Conservation (phyloP, 2,888 invertebrate genomes). For the Encarsia formosa region DNA sequence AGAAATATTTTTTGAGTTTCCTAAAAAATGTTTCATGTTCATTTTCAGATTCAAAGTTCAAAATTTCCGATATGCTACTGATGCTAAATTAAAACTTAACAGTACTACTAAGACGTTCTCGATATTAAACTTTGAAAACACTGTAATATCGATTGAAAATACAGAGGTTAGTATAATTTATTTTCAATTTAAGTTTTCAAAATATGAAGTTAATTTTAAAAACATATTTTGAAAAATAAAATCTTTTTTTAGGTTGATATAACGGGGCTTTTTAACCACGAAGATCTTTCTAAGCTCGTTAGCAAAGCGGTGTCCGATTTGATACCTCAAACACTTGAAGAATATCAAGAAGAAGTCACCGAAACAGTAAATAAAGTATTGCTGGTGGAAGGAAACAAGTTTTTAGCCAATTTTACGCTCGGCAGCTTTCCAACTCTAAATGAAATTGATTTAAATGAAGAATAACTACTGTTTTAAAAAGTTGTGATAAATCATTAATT, state of each 20-base stretch:
- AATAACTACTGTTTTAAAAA: no score
- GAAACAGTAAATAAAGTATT: no score
- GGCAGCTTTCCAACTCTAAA: no score
- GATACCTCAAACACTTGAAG: background rate
- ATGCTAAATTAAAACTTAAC: constrained; percentile 9
- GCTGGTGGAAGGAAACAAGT: no score
- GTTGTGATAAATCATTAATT: no score
- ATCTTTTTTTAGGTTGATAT: background rate
- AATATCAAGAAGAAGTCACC: background rate
- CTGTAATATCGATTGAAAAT: background rate
- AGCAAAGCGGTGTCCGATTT: background rate
- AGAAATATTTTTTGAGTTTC: no score
- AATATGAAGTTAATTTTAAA: no score
- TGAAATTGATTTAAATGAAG: no score
- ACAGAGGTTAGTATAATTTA: constrained; percentile 6
- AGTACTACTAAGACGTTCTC: constrained; percentile 2
- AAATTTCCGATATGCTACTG: constrained; percentile 5
- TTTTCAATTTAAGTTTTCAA: no score
- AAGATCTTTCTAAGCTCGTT: background rate
- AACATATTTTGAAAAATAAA: no score
- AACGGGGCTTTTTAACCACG: background rate
- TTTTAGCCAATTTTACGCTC: no score
- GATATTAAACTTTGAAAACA: background rate
- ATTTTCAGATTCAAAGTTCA: constrained; percentile 10
- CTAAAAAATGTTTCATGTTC: background rate